Percentiles rank a stretch among this genome's conserved stretches.
Conservation (phyloP, 2,113 vertebrate species). For the Hypanus sabinus region DNA sequence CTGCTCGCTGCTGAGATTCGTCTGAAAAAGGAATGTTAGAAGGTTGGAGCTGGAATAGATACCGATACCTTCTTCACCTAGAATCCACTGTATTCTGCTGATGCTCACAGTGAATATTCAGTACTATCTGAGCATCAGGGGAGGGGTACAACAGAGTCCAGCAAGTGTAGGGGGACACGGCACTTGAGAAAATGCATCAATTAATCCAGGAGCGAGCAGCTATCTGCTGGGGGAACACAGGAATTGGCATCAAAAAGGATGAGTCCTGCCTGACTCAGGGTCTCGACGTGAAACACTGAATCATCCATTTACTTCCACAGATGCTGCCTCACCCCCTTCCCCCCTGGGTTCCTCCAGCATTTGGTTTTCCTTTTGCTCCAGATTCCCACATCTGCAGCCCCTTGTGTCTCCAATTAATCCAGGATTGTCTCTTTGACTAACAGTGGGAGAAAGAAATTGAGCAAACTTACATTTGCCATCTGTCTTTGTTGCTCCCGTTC, state of each 20-base stretch:
- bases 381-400: too few relatives aligned
- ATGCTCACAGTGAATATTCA: background rate
- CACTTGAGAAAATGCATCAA: background rate
- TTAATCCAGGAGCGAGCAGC: background rate
- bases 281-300: too few relatives aligned
- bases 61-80: background rate
- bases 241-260: too few relatives aligned
- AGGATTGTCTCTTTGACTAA: background rate
- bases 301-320: too few relatives aligned
- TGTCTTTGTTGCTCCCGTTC: conserved; percentile 1
- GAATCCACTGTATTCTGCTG: background rate
- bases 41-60: background rate
- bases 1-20: background rate
- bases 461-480: conserved; percentile 2
- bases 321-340: too few relatives aligned
- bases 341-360: too few relatives aligned
- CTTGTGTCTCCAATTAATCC: background rate
- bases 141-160: too few relatives aligned
- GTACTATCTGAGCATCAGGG: background rate
- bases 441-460: background rate
- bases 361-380: too few relatives aligned
- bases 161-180: too few relatives aligned
- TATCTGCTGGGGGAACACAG: too few relatives aligned
- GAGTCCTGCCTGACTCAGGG: too few relatives aligned
- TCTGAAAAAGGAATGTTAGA: background rate